phyloP scores from a whole-genome alignment of 2,797 vertebrate genomes.

The Euphonia xanthogaster region DNA sequence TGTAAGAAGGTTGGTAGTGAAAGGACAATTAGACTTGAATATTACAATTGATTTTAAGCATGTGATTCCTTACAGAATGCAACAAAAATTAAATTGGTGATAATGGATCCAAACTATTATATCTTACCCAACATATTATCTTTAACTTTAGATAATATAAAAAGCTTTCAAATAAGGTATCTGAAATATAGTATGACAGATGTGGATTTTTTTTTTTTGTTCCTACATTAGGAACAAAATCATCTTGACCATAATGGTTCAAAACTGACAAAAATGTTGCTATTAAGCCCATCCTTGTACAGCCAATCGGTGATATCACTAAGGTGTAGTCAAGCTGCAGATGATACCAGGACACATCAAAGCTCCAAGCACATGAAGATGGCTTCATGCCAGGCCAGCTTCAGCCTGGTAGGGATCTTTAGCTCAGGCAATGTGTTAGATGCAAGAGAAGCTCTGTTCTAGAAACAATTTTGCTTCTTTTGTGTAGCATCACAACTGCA shows the following conservation, averaged over 20 bases:
- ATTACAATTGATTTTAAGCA: not conserved
- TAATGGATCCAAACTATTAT: not conserved
- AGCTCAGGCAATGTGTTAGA: not conserved
- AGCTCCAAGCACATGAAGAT: not conserved
- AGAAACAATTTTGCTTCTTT: conserved; percentile 29
- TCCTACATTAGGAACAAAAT: not conserved
- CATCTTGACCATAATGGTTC: not conserved
- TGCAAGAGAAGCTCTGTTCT: not conserved
- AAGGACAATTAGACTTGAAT: not conserved
- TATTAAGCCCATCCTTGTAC: not conserved
- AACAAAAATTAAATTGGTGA: not conserved
- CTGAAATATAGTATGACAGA: not conserved
- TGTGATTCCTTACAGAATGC: not conserved
- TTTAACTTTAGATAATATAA: not conserved
- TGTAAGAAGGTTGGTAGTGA: not conserved
- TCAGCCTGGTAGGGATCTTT: not conserved
- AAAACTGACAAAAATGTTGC: conserved; percentile 11
- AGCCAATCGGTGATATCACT: not conserved
- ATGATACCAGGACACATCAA: not conserved
- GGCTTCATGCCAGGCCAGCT: conserved; percentile 2
- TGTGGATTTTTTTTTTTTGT: not conserved
- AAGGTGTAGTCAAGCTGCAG: conserved; percentile 11
- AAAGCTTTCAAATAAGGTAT: not conserved
- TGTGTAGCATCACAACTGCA: not conserved
- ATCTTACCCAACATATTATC: not conserved